These are phyloP conservation scores for Euphonia xanthogaster DNA, from an alignment of 2,797 vertebrate genomes.

Conservation along the genomic window DNA sequence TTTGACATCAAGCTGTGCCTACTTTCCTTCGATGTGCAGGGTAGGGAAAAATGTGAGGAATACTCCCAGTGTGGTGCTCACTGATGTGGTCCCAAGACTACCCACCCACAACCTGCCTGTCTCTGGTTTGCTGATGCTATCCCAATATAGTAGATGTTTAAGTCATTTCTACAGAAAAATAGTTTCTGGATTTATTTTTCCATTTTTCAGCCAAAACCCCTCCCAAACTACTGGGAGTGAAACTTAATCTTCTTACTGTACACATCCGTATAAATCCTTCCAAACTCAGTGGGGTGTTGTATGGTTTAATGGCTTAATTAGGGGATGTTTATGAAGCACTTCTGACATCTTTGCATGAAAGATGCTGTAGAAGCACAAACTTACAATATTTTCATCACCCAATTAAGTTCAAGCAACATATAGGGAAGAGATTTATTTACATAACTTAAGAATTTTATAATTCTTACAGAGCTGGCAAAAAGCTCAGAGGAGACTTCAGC, in stretches of 20 bases:
- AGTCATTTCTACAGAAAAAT: not conserved
- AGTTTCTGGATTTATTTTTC: not conserved
- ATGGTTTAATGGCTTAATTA: conserved; percentile 41
- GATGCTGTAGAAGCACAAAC: not conserved
- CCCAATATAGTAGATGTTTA: not conserved
- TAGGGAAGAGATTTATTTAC: not conserved
- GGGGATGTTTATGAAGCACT: not conserved
- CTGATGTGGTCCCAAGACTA: not conserved
- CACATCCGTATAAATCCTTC: not conserved
- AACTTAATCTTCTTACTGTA: conserved; percentile 6
- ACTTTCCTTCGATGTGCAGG: not conserved
- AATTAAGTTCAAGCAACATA: not conserved
- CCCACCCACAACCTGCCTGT: not conserved
- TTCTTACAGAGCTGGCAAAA: not conserved
- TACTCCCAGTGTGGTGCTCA: not conserved
- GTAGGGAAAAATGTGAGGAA: not conserved
- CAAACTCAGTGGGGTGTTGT: not conserved
- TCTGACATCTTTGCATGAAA: not conserved
- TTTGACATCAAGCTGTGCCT: not conserved
- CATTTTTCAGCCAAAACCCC: not conserved
- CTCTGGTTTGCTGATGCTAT: not conserved
- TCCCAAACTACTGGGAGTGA: not conserved
- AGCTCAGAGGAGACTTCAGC: not conserved
- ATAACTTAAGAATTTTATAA: not conserved
- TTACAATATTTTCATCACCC: not conserved